Base-by-base conservation (phyloP, 1,140 invertebrate species). In the Archegozetes longisetosus region DNA sequence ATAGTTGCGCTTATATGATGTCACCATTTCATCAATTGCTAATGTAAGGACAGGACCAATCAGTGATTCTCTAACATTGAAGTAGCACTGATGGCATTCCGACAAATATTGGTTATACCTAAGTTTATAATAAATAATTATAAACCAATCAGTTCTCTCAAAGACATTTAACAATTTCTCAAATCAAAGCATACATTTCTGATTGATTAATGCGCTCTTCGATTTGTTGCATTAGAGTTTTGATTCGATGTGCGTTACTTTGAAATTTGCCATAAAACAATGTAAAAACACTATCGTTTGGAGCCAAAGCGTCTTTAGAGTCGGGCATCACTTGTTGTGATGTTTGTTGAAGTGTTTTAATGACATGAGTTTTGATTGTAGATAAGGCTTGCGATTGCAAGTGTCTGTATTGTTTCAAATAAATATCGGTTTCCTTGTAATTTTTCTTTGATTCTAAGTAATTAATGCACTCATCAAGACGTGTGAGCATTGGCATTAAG, bases 221-320 rank as follows among this genome's bases (percentile, higher is more conserved):
- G 52, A 93, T 79, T 65, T 90, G 80, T 60, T 82, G 80, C 57
- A 91, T 84, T 3, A 94, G 78, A 49, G 81, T 76, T 66, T 82
- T 86, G 0, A 91, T 77, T 70, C 89, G 85, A 0, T 84, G 81
- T 0, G 90, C 82, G 58, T 85, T 84, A 0, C 86, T 84, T 72
- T 90, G 84, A 73, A 95, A 95, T 73, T 92, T 90, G 0, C 90
- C 90, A 71, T 95, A 96, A 68, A 90, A 91, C 1, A 93, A 71
- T 0, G 89, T 87, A 70, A 91, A 85, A 0, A 86, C 84, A 27
- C 87, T 82, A 68, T 90, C 85, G 22, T 67, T 61, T 12, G 68
- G 66, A 48, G 66, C 63, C 47, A 68, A 61, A 57, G 58, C 64
- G 51, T 64, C 65, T 24, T 60, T 65, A n/a, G 64, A 63, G 48